Conservation (phyloP, 2,797 vertebrate genomes). For the Muscicapa comitata region DNA sequence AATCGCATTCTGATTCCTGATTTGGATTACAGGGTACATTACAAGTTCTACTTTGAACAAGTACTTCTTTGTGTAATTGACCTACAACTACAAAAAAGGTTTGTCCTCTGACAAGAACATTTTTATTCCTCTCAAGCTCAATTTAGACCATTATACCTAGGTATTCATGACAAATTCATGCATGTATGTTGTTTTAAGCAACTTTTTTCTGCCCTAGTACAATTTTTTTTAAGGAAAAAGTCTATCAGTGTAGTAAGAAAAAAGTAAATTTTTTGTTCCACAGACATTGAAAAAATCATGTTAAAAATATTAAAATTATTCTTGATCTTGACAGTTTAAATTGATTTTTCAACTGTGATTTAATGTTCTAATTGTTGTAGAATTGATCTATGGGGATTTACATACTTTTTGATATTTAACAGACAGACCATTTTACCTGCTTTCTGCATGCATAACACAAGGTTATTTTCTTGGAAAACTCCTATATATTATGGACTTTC, state of each 20-base stretch:
- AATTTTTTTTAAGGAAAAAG: neutral
- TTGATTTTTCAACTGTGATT: neutral
- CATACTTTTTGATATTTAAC: conserved; percentile 1
- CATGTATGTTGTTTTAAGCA: neutral
- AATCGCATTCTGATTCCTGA: neutral
- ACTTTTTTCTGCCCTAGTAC: neutral
- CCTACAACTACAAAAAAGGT: neutral
- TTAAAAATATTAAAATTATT: neutral
- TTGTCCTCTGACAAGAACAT: neutral
- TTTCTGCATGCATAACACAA: neutral
- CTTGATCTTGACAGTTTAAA: neutral
- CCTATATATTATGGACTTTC: neutral
- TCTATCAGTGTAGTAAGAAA: neutral
- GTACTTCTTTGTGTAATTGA: neutral
- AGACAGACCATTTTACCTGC: neutral
- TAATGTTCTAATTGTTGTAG: neutral
- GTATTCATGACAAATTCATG: neutral
- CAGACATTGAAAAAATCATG: neutral
- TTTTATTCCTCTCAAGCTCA: neutral
- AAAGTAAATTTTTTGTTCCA: neutral
- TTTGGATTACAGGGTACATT: neutral
- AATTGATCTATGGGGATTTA: neutral
- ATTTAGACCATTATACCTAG: neutral
- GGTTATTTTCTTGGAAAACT: neutral
- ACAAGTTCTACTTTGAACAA: neutral